A percentile compares a stretch with the other conserved stretches of the same genome.
These are phyloP conservation scores for Eupsilia transversa DNA, from an alignment of 2,888 invertebrate species.

Conservation along the genomic window DNA sequence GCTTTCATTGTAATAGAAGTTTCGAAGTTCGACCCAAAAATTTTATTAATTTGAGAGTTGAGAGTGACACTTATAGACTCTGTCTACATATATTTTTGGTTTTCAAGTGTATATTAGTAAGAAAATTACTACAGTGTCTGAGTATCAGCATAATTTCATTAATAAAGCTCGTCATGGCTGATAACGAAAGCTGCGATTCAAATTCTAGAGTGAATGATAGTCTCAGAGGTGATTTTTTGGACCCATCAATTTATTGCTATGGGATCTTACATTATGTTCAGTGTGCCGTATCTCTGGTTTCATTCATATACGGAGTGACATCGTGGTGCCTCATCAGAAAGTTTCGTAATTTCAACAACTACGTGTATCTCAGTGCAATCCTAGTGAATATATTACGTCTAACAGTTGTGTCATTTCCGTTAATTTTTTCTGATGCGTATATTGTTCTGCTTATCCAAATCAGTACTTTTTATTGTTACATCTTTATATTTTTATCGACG, in stretches of 20 bases:
- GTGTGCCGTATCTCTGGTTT: neutral
- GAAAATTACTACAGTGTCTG: too few relatives aligned
- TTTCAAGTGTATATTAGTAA: too few relatives aligned
- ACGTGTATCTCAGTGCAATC: slow-evolving; percentile 29
- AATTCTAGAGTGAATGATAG: neutral
- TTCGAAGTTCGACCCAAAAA: neutral
- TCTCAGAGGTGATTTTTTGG: neutral
- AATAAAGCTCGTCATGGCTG: neutral
- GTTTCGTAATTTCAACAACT: slow-evolving; percentile 50
- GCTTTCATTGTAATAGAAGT: neutral
- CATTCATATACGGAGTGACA: slow-evolving; percentile 42
- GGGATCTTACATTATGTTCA: neutral
- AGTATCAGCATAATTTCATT: neutral
- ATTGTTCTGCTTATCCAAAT: too few relatives aligned
- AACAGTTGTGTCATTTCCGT: neutral
- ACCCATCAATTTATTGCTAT: neutral
- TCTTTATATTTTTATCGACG: neutral
- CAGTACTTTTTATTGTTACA: neutral
- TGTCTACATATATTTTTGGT: too few relatives aligned
- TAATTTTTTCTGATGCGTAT: neutral
- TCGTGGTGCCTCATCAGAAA: slow-evolving; percentile 37
- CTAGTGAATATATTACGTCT: slow-evolving; percentile 29
- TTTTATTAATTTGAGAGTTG: neutral
- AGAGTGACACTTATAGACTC: neutral
- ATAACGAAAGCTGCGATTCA: neutral